These are phyloP conservation scores for Meloidogyne exigua DNA, from an alignment of 1,140 invertebrate genomes.

Conservation along the genomic window DNA sequence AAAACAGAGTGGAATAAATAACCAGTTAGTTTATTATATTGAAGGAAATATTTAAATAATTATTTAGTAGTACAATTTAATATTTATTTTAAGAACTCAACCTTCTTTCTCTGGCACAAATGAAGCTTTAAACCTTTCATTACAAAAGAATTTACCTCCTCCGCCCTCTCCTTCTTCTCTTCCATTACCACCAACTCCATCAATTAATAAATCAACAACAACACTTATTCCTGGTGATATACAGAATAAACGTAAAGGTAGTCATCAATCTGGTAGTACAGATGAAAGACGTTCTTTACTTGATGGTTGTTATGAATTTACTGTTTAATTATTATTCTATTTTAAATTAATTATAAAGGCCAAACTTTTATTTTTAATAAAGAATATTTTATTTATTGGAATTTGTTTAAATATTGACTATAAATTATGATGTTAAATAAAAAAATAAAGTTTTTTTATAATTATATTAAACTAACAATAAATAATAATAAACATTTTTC, in stretches of 20 bases:
- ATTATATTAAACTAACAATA: too few species aligned
- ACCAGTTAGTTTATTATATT: not conserved
- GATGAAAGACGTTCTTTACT: conserved; percentile 47
- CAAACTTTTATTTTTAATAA: not conserved
- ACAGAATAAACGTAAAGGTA: conserved; percentile 2
- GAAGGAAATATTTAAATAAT: too few species aligned
- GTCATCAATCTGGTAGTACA: not conserved
- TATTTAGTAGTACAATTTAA: too few species aligned
- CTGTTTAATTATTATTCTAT: conserved; percentile 30
- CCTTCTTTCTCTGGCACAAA: not conserved
- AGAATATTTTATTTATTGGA: not conserved
- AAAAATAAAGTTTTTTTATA: too few species aligned
- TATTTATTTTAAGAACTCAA: not conserved
- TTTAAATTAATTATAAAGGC: not conserved
- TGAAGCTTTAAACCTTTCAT: not conserved
- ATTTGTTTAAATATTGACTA: too few species aligned
- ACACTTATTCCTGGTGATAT: not conserved
- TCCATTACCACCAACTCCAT: not conserved
- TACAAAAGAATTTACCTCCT: conserved; percentile 5
- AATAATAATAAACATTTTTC: not conserved
- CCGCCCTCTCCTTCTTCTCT: conserved; percentile 6
- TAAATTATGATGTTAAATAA: too few species aligned
- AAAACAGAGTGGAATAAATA: not conserved
- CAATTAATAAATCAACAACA: not conserved
- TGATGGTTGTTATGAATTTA: conserved; percentile 52